Percentiles rank a stretch among this genome's conserved stretches.
Evolutionary conservation across 2,113 vertebrate species (phyloP).

Genomic region (Ploceus nigricollis): DNA sequence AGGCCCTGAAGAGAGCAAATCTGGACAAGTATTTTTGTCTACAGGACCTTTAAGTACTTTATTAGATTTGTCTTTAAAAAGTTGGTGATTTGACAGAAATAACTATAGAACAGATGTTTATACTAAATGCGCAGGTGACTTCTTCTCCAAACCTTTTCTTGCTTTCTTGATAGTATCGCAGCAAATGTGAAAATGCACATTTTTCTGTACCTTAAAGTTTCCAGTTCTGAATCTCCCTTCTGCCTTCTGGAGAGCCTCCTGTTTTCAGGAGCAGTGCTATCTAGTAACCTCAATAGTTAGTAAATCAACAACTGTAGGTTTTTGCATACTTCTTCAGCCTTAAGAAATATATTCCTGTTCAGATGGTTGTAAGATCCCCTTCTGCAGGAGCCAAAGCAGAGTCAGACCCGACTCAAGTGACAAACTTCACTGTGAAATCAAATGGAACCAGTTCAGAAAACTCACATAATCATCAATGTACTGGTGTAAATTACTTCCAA

Average conservation of each 20-base stretch:
- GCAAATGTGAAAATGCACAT: not conserved
- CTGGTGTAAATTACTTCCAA: not conserved
- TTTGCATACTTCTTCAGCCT: not conserved
- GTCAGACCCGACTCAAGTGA: not conserved
- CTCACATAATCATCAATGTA: not conserved
- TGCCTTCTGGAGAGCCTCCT: not conserved
- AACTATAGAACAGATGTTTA: not conserved
- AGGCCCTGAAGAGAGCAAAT: not conserved
- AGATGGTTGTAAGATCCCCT: not conserved
- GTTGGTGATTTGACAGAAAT: not conserved
- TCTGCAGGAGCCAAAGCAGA: not conserved
- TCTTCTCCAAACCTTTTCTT: not conserved
- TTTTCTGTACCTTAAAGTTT: not conserved
- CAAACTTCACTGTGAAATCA: not conserved
- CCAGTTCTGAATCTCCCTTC: not conserved
- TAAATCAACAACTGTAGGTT: not conserved
- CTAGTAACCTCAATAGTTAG: not conserved
- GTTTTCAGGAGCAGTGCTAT: not conserved
- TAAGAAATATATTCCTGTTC: not conserved
- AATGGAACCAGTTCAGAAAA: not conserved
- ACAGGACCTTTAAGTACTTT: not conserved
- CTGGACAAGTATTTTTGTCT: not conserved
- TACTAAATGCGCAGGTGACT: not conserved
- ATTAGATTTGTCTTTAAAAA: not conserved
- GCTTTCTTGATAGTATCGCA: rapidly evolving